These are phyloP conservation scores for Sphecodes monilicornis DNA, from an alignment of 2,888 invertebrate species.

Conservation along the genomic window DNA sequence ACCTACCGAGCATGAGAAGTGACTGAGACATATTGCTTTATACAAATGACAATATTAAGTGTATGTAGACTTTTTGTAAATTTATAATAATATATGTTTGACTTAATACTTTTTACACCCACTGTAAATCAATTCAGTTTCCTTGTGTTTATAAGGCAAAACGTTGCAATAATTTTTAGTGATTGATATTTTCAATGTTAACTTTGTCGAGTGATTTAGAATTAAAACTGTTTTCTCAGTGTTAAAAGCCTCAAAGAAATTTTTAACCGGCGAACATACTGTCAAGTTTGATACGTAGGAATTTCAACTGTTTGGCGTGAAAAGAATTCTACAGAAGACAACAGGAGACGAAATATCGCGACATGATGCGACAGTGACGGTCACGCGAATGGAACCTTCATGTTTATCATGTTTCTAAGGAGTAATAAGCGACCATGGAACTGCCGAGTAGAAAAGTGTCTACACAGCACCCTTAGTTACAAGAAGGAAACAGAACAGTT, in stretches of 20 bases:
- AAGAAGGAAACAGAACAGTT: not conserved
- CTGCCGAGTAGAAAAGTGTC: not conserved
- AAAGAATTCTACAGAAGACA: not conserved
- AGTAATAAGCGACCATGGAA: not conserved
- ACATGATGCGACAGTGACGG: not conserved
- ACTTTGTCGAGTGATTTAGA: not conserved
- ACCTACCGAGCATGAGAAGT: too few relatives aligned
- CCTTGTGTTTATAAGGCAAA: too few relatives aligned
- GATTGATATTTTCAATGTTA: not conserved
- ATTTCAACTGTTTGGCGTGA: not conserved
- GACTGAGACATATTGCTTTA: too few relatives aligned
- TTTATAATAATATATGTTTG: too few relatives aligned
- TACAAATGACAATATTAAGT: too few relatives aligned
- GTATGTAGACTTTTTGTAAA: too few relatives aligned
- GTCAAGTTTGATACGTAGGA: not conserved
- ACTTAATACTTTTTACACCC: too few relatives aligned
- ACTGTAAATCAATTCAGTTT: too few relatives aligned
- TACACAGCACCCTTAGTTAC: not conserved
- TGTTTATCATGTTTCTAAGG: not conserved
- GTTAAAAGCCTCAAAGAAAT: not conserved
- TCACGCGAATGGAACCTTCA: not conserved
- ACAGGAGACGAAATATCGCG: not conserved
- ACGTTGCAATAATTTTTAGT: too few relatives aligned
- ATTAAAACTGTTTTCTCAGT: not conserved
- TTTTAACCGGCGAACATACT: not conserved